A percentile compares a stretch with the other conserved stretches of the same genome.
Evolutionary conservation across 1,140 invertebrate genomes (phyloP).

Genomic region (Megathymus violae): DNA sequence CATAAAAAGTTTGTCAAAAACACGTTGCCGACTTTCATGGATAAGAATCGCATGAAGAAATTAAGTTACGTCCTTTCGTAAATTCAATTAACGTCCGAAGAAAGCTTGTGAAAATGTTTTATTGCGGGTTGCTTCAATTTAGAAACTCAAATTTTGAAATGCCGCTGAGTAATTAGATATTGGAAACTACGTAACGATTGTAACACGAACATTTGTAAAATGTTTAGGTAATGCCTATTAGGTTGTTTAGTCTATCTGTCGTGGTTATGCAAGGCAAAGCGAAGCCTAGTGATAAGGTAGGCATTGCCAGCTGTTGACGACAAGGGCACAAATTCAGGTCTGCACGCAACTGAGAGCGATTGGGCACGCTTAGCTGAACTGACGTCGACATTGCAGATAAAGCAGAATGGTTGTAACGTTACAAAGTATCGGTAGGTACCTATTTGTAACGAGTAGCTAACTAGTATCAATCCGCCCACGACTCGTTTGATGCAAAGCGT

Average conservation of each 20-base stretch:
- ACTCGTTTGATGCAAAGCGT: neutral
- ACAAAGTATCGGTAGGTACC: conserved; percentile 25
- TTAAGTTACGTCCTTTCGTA: no score
- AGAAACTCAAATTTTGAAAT: neutral
- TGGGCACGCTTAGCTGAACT: conserved; percentile 21
- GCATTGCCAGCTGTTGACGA: conserved; percentile 19
- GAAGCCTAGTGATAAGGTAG: conserved; percentile 23
- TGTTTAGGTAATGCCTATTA: conserved; percentile 18
- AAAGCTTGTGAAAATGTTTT: no score
- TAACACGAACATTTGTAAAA: conserved; percentile 13
- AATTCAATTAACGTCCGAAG: no score
- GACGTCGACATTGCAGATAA: conserved; percentile 30
- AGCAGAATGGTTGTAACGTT: conserved; percentile 25
- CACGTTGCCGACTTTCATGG: no score
- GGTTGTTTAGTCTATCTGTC: conserved; percentile 28
- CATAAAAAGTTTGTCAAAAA: no score
- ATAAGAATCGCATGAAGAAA: no score
- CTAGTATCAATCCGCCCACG: neutral
- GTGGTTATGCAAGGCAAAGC: conserved; percentile 26
- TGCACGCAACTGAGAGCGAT: conserved; percentile 25
- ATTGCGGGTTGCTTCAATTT: neutral
- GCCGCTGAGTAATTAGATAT: neutral
- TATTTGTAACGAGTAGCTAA: conserved; percentile 10
- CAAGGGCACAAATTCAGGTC: conserved; percentile 29
- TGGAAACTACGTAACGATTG: neutral